Evolutionary conservation across 2,797 vertebrate genomes (phyloP), one percentile per base, ranked within the genome.

Genomic region (Galago senegalensis): DNA sequence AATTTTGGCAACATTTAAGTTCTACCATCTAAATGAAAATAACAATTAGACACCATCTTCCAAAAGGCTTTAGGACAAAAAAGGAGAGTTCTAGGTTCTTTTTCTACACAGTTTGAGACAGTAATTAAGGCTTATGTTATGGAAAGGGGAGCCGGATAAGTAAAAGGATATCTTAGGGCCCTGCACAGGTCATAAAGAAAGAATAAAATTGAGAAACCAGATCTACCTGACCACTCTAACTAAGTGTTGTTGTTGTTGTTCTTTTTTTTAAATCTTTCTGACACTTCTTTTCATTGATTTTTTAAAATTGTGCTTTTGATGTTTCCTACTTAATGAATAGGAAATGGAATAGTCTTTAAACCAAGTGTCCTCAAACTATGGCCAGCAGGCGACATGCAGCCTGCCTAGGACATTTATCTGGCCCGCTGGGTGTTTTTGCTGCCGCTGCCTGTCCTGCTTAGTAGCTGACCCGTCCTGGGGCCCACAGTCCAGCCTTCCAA

Each of bases 251-350:
- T 60, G 49, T 53, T 49, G 46, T 49, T 49, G 46, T 49, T 49
- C 46, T 61, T 23, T 61, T 61, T 61, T 63, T 25, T 5, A 2
- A 65, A 31, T 2, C 63, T 63, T 89, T 76, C 49, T 92, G 40
- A 79, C 40, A 70, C 21, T 67, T 65, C 49, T 80, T 14, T 91
- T 79, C 3, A 60, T 17, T 82, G 29, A 34, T 23, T 77, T 85
- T 86, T 87, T 12, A 29, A 81, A 91, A 69, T 56, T 84, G 8
- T 73, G 11, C 34, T 92, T 89, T 89, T 63, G 27, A 67, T 76
- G 31, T 89, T 89, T 86, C 69, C 53, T 91, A 63, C 27, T 70
- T 53, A 89, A 63, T 87, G 63, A 73, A 92, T n/a, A 85, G 56
- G 43, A 89, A 90, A 43, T 37, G 12, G 5, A 5, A 9, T 20